These are phyloP conservation scores for Harpagifer antarcticus DNA, from an alignment of 2,797 vertebrate genomes.

Conservation along the genomic window DNA sequence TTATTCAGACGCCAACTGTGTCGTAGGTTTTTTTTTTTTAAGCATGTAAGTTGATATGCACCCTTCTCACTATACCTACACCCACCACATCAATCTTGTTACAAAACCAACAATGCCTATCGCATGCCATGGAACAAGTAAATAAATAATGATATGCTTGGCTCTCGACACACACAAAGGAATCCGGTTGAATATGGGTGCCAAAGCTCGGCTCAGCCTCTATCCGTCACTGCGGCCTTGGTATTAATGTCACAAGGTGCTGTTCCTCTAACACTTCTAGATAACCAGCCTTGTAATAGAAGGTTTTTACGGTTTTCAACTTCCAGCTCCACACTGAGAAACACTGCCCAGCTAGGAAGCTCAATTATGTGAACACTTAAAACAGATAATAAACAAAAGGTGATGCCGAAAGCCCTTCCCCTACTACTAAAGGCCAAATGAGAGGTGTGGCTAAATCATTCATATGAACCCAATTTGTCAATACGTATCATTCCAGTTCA, in stretches of 20 bases:
- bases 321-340: constrained; percentile 19
- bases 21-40: not conserved
- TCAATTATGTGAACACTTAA: not conserved
- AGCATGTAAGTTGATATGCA: constrained; percentile 42
- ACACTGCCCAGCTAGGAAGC: not conserved
- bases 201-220: constrained; percentile 42
- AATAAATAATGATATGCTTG: constrained; percentile 73
- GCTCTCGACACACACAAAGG: constrained; percentile 68
- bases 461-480: constrained; percentile 53
- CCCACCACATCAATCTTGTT: constrained; percentile 56
- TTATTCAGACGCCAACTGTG: not conserved
- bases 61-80: constrained; percentile 29
- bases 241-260: constrained; percentile 51
- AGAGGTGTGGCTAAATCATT: constrained; percentile 53
- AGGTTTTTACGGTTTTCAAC: constrained; percentile 3
- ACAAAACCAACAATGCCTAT: constrained; percentile 57
- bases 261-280: constrained; percentile 27
- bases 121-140: constrained; percentile 44
- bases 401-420: not conserved
- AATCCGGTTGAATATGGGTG: constrained; percentile 38
- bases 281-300: constrained; percentile 45
- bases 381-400: not conserved
- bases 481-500: constrained; percentile 50
- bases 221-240: constrained; percentile 43
- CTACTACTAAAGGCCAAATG: not conserved